Evolutionary conservation across 2,797 vertebrate genomes (phyloP), one percentile per base, ranked within the genome.

Genomic region (Simalia tracyae): DNA sequence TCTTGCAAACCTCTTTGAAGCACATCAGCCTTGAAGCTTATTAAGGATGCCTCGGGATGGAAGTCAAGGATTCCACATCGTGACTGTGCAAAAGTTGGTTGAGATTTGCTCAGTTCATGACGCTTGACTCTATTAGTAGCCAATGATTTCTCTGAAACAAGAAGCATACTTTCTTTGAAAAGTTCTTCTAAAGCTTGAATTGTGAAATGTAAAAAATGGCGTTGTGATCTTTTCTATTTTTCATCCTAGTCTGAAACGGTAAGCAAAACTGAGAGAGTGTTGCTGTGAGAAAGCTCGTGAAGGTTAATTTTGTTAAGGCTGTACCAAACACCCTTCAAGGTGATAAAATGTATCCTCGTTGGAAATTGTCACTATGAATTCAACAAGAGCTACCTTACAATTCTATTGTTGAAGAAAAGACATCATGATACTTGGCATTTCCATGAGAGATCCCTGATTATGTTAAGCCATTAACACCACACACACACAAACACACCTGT

Each of bases 321-420:
- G 14, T 4, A 17, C 26, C 59, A 66, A 22, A 24, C 89, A 84
- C 72, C 60, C 64, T 85, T 95, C 17, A 89, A 93, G 76, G 2
- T 12, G 57, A 9, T 60, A 11, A 15, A 88, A 4, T 85, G 85
- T 93, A 91, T 88, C 5, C 61, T 93, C 76, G 89, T 93, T 91
- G 68, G 0, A 89, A 84, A 87, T 93, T 59, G 60, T 42, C 24
- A 42, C 4, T 24, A 36, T 68, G 89, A 9, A 85, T 19, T 54
- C 42, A 92, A 36, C 17, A 54, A 59, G 36, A 93, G 91, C 85
- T 86, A 2, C 24, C 87, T 90, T 56, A 19, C 19, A 93, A 46
- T 0, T 0, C 0, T 0, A 56, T 76, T 50, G 50, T 92, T 64
- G 64, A 14, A 0, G 8, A 54, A 54, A 92, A 92, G 76, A 10